These are phyloP conservation scores for Leptinotarsa haldemani DNA, from an alignment of 2,888 invertebrate species.

Conservation along the genomic window DNA sequence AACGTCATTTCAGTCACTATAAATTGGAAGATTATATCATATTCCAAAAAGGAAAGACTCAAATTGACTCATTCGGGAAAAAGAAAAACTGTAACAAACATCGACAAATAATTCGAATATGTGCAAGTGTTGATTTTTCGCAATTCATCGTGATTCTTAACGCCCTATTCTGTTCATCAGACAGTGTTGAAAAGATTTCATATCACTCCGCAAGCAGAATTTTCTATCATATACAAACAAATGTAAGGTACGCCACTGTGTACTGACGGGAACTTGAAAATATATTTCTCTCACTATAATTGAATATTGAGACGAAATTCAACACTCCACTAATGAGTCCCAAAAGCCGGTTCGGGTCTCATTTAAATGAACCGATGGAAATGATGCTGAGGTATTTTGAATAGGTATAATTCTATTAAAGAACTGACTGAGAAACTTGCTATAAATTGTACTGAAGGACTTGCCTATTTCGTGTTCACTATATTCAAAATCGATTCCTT, in stretches of 20 bases:
- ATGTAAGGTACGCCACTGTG: constrained; percentile 2
- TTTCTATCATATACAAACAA: background rate
- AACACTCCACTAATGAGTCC: constrained; percentile 18
- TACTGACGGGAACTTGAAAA: background rate
- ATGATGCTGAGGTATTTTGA: constrained; percentile 18
- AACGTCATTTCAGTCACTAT: no score
- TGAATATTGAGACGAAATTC: constrained; percentile 15
- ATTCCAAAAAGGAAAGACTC: no score
- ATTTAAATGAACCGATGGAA: constrained; percentile 12
- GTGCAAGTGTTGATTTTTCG: no score
- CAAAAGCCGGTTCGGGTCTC: constrained; percentile 9
- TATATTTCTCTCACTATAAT: constrained; percentile 16
- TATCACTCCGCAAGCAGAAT: background rate
- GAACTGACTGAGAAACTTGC: constrained; percentile 12
- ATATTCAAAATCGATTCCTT: background rate
- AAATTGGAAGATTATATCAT: no score
- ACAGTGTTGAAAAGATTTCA: no score
- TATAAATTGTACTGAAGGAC: constrained; percentile 11
- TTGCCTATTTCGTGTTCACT: constrained; percentile 15
- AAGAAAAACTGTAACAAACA: no score
- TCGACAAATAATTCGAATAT: no score
- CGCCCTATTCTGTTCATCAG: no score
- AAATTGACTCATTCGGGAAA: no score
- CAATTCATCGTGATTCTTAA: no score
- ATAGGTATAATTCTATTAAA: constrained; percentile 16